These are phyloP conservation scores for Clarias platycephalus DNA, from an alignment of 2,797 vertebrate genomes.

Conservation along the genomic window DNA sequence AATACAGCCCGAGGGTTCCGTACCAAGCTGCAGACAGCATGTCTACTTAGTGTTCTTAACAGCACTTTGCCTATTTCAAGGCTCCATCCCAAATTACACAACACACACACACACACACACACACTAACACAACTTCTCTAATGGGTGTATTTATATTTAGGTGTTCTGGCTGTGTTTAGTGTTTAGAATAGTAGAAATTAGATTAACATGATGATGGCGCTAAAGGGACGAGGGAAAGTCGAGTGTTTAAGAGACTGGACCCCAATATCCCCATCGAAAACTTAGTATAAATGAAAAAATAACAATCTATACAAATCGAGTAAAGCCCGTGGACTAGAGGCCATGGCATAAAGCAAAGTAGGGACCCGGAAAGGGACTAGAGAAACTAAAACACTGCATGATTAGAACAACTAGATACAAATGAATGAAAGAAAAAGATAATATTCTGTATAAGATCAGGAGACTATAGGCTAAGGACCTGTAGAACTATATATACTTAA, in stretches of 20 bases:
- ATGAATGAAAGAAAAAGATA: too few species aligned
- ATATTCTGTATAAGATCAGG: too few species aligned
- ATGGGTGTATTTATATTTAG: neutral
- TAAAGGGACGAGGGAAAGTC: neutral
- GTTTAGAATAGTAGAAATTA: neutral
- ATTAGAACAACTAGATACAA: neutral
- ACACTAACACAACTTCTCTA: neutral
- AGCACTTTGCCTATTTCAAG: neutral
- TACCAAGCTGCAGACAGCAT: constrained; percentile 8
- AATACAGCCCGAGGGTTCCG: neutral
- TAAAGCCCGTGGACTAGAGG: neutral
- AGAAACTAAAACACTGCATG: neutral
- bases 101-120: neutral
- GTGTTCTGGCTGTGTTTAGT: neutral
- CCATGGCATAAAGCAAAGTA: neutral
- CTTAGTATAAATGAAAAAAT: neutral
- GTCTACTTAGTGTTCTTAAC: constrained; percentile 13
- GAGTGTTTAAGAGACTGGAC: neutral
- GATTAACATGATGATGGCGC: neutral
- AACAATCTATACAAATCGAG: neutral
- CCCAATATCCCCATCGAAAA: neutral
- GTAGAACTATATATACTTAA: neutral
- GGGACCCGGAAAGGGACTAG: neutral
- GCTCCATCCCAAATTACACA: neutral
- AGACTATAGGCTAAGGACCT: too few species aligned